Conservation (phyloP, 2,888 invertebrate genomes). For the Yponomeuta evonymella region DNA sequence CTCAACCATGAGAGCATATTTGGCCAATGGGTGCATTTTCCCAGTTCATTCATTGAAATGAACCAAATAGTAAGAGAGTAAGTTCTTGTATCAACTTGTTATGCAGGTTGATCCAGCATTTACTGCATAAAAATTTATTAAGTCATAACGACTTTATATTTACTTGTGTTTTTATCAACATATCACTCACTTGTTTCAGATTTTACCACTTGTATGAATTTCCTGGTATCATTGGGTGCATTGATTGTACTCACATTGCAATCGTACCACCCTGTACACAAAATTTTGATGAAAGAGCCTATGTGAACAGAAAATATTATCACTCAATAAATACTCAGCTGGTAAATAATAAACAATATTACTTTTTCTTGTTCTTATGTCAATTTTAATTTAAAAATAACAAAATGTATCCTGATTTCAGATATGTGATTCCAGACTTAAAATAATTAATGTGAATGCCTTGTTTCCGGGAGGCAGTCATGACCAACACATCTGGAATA, state of each 20-base stretch:
- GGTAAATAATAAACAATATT: conserved; percentile 18
- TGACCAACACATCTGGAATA: conserved; percentile 17
- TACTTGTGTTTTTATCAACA: too few relatives aligned
- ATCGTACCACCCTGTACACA: conserved; percentile 21
- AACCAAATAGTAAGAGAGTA: too few relatives aligned
- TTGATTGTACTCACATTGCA: conserved; percentile 27
- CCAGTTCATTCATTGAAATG: too few relatives aligned
- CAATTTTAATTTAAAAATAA: not conserved
- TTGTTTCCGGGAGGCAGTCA: conserved; percentile 14
- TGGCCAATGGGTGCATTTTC: too few relatives aligned
- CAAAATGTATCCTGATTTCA: not conserved
- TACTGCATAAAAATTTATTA: too few relatives aligned
- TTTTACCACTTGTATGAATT: conserved; percentile 8
- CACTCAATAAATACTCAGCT: conserved; percentile 29
- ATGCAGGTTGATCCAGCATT: too few relatives aligned
- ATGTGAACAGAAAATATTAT: conserved; percentile 28
- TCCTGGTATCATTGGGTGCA: conserved; percentile 25
- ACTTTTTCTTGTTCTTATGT: not conserved
- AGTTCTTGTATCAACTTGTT: too few relatives aligned
- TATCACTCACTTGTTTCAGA: conserved; percentile 11
- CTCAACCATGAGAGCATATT: too few relatives aligned
- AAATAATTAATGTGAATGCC: conserved; percentile 17
- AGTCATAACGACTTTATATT: too few relatives aligned
- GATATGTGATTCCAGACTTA: conserved; percentile 16
- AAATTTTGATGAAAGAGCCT: conserved; percentile 23